A percentile compares a stretch with the other conserved stretches of the same genome.
These are phyloP conservation scores for Dromaius novaehollandiae DNA, from an alignment of 2,113 vertebrate genomes.

Conservation along the genomic window DNA sequence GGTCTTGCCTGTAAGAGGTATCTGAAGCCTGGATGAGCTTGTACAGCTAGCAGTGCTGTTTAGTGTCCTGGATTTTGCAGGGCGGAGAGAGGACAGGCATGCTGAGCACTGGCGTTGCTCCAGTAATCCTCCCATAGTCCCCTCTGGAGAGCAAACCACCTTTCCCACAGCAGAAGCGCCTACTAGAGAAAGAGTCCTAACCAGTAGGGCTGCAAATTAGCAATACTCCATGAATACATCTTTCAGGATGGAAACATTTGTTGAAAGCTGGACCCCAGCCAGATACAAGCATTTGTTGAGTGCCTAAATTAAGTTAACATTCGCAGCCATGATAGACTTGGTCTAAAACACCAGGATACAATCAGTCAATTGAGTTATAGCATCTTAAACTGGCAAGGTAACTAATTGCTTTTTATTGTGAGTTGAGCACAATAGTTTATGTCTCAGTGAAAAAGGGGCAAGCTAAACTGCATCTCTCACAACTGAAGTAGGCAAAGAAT, in stretches of 20 bases:
- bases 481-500: background rate
- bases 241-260: conserved; percentile 47
- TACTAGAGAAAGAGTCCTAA: background rate
- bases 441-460: background rate
- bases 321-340: conserved; percentile 56
- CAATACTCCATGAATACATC: conserved; percentile 30
- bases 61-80: background rate
- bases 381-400: conserved; percentile 52
- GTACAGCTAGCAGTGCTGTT: background rate
- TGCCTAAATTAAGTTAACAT: conserved; percentile 60
- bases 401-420: conserved; percentile 10
- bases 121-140: background rate
- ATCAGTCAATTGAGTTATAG: conserved; percentile 30
- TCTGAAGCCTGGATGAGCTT: background rate
- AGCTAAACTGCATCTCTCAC: background rate
- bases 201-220: conserved; percentile 31
- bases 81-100: accelerated
- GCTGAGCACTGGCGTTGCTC: background rate
- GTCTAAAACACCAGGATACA: conserved; percentile 54
- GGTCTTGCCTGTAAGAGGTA: conserved; percentile 14
- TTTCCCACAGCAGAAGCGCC: background rate
- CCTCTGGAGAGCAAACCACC: background rate
- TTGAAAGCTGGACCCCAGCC: conserved; percentile 45
- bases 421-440: background rate
- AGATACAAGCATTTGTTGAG: conserved; percentile 55